Evolutionary conservation across 1,140 invertebrate genomes (phyloP).

Genomic region (Latrodectus geometricus): DNA sequence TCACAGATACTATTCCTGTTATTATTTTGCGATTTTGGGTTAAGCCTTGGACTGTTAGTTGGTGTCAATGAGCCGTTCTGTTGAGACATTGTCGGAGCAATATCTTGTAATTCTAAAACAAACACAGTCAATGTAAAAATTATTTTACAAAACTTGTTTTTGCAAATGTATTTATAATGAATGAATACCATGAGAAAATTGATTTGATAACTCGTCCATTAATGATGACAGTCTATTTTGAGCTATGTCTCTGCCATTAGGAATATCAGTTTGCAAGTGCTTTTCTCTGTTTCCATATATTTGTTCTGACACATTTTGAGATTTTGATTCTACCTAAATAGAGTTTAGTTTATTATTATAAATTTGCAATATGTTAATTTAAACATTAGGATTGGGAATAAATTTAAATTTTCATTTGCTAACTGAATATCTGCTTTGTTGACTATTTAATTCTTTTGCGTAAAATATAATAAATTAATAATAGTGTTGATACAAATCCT

Average conservation of each 20-base stretch:
- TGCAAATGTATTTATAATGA: background rate
- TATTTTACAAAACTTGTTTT: too few relatives aligned
- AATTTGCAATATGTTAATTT: too few relatives aligned
- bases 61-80: conserved; percentile 57
- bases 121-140: background rate
- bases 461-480: too few relatives aligned
- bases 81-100: background rate
- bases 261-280: conserved; percentile 15
- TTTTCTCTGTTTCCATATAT: conserved; percentile 39
- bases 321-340: conserved; percentile 28
- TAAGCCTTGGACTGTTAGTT: conserved; percentile 46
- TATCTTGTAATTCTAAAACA: conserved; percentile 37
- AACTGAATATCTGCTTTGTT: too few relatives aligned
- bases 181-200: conserved; percentile 43
- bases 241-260: conserved; percentile 34
- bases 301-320: conserved; percentile 14
- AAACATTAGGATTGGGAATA: too few relatives aligned
- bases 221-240: conserved; percentile 48
- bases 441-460: too few relatives aligned
- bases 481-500: too few relatives aligned
- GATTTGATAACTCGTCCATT: conserved; percentile 57
- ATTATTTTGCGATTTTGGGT: conserved; percentile 45
- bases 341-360: too few relatives aligned
- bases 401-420: too few relatives aligned
- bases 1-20: conserved; percentile 51